Evolutionary conservation across 1,140 invertebrate species (phyloP).

Genomic region (Orchesella cincta): DNA sequence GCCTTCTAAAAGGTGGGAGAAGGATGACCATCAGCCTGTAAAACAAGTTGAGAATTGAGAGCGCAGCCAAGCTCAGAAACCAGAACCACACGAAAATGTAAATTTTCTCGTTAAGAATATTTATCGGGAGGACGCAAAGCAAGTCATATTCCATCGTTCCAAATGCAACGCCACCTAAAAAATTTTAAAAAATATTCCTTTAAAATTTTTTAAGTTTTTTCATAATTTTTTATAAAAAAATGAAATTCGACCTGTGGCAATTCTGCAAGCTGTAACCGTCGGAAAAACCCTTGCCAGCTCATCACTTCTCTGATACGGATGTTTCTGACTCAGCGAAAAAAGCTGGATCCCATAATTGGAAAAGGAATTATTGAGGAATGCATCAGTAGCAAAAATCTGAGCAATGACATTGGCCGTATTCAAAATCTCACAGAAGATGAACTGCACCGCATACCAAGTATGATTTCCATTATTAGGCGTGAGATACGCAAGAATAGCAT

Average conservation of each 20-base stretch:
- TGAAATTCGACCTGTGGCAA: not conserved
- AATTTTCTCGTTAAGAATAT: constrained; percentile 29
- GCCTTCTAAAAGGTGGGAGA: not conserved
- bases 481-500: constrained; percentile 81
- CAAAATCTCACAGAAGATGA: constrained; percentile 79
- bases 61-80: not conserved
- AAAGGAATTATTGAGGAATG: constrained; percentile 75
- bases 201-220: not conserved
- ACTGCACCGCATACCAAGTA: constrained; percentile 80
- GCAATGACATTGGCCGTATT: constrained; percentile 85
- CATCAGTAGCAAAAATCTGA: constrained; percentile 89
- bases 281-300: constrained; percentile 35
- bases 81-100: constrained; percentile 31
- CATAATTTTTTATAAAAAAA: too few relatives aligned
- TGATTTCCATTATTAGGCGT: constrained; percentile 73
- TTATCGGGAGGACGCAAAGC: constrained; percentile 27
- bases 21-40: not conserved
- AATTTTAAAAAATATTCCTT: not conserved
- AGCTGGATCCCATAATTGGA: constrained; percentile 53
- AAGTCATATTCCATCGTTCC: constrained; percentile 23
- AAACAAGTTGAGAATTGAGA: not conserved
- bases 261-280: constrained; percentile 11
- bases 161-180: constrained; percentile 14
- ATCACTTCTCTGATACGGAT: constrained; percentile 46
- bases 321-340: constrained; percentile 58